Percentiles rank a stretch among this genome's conserved stretches.
These are phyloP conservation scores for Rattus norvegicus DNA, from an alignment of 2,113 vertebrate genomes.

Conservation along the genomic window GRCr8 NC_086027.1:39668001-39668500, in stretches of 20 bases:
- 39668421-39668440: slow-evolving; percentile 5
- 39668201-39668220: background rate
- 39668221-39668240: slow-evolving; percentile 20
- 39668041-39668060: background rate
- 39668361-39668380: slow-evolving; percentile 58
- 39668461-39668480: slow-evolving; percentile 63
- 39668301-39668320: slow-evolving; percentile 51
- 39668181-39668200: background rate
- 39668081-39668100: background rate
- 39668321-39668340: slow-evolving; percentile 23
- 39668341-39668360: slow-evolving; percentile 16
- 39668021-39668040: background rate
- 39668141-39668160: background rate
- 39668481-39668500: slow-evolving; percentile 48
- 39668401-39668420: slow-evolving; percentile 59
- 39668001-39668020: background rate
- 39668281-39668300: slow-evolving; percentile 35
- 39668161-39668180: background rate
- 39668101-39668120: background rate
- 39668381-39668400: slow-evolving; percentile 29
- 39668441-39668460: slow-evolving; percentile 17
- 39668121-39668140: slow-evolving; percentile 3
- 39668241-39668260: slow-evolving; percentile 18
- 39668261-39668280: background rate
- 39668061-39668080: background rate